Evolutionary conservation across 2,888 invertebrate species (phyloP), one percentile per base, ranked within the genome.

Genomic region (Eristalis arbustorum): DNA sequence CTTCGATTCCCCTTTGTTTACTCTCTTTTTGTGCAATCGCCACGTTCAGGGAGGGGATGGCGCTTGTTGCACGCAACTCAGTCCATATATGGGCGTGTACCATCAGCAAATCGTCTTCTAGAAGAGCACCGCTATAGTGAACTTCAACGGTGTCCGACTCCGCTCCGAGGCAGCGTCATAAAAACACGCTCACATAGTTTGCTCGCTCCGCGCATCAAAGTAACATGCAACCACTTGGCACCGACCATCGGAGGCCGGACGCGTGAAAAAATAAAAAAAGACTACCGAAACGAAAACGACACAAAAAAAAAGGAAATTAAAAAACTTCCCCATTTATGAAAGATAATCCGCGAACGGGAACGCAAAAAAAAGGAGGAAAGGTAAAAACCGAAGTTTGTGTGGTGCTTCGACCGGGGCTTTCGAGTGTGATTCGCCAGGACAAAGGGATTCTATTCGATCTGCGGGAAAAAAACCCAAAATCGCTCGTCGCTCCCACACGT

Each of bases 171-270:
- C 18, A 49, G 63, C 72, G 83, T 75, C 87, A 87, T 87, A 78
- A 87, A 83, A 87, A 87, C 74, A 83, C 34, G 77, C 34, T 87
- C 83, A 74, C 83, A 83, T 87, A 87, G 87, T 87, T 83, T 75
- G 87, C 75, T 87, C 72, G 87, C 83, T 87, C 42, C 87, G 87
- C 87, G 87, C 87, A 87, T 78, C 82, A 87, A 87, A 87, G 87
- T 83, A 87, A 83, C 87, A 83, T 87, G 87, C 83, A 79, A 49
- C 68, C 63, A 83, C 23, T 83, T 78, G 78, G 74, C 63, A 75
- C 62, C 78, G 69, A 66, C 73, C 69, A 79, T 64, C 82, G 75
- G 83, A 72, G 87, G 87, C 83, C 87, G 87, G 83, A 83, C 87
- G 87, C 74, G 59, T 79, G 63, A 75, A 83, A 87, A 42, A 49